These are phyloP conservation scores for Tretioscincus oriximinensis DNA, from an alignment of 2,113 vertebrate genomes.

Conservation along the genomic window DNA sequence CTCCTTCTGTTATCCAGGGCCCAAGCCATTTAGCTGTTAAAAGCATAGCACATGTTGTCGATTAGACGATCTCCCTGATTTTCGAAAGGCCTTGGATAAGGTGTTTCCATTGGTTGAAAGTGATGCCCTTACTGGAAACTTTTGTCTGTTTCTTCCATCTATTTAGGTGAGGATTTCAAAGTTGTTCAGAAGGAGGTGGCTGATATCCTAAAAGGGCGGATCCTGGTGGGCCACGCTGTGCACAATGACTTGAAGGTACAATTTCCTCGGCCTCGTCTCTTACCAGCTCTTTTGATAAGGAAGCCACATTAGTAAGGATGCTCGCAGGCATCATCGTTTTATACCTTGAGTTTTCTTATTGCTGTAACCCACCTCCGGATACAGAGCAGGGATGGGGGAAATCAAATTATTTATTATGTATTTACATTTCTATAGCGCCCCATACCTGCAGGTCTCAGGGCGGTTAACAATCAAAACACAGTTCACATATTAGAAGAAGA, in stretches of 20 bases:
- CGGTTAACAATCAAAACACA: background rate
- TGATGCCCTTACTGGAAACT: accelerated
- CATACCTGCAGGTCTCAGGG: background rate
- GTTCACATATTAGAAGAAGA: background rate
- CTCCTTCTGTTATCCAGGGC: too few relatives aligned
- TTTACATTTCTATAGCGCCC: too few relatives aligned
- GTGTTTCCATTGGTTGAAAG: background rate
- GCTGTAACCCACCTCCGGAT: too few relatives aligned
- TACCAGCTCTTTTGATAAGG: background rate
- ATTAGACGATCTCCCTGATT: background rate
- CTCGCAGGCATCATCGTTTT: too few relatives aligned
- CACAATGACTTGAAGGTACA: constrained; percentile 90
- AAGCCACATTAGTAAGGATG: too few relatives aligned
- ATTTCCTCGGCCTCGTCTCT: background rate
- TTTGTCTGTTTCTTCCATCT: background rate
- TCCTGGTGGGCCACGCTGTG: constrained; percentile 89
- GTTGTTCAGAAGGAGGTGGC: constrained; percentile 87
- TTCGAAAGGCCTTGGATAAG: background rate
- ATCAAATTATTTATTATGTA: background rate
- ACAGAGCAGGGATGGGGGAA: too few relatives aligned
- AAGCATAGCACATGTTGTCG: background rate
- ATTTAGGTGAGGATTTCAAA: constrained; percentile 80
- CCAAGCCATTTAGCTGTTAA: too few relatives aligned
- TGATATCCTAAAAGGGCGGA: constrained; percentile 80
- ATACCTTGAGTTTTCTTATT: too few relatives aligned